phyloP scores from a whole-genome alignment of 2,888 invertebrate species.

The Drosophila dives region DNA sequence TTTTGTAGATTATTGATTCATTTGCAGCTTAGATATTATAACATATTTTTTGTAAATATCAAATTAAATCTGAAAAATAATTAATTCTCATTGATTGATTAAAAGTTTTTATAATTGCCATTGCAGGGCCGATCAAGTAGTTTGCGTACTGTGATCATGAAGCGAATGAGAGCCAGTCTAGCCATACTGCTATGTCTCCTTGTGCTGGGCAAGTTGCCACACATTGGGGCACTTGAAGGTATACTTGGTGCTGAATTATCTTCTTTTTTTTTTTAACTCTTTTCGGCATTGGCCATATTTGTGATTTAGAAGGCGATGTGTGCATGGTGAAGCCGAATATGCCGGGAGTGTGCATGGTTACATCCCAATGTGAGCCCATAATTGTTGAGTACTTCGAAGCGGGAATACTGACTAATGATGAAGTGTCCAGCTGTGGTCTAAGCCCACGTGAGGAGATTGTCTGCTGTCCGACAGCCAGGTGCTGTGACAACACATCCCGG shows the following conservation, averaged over 20 bases:
- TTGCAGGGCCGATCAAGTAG: neutral
- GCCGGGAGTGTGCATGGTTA: constrained; percentile 64
- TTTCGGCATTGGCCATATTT: neutral
- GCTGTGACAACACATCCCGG: constrained; percentile 44
- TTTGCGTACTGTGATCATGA: constrained; percentile 10
- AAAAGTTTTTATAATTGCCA: neutral
- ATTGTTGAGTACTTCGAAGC: constrained; percentile 51
- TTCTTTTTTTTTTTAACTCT: no score
- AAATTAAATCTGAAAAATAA: no score
- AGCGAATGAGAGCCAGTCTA: constrained; percentile 2
- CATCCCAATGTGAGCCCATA: constrained; percentile 59
- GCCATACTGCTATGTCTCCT: constrained; percentile 17
- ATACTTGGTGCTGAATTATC: neutral
- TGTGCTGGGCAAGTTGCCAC: constrained; percentile 10
- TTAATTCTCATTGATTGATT: neutral
- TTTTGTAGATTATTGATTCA: neutral
- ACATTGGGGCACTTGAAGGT: constrained; percentile 42
- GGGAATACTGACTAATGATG: constrained; percentile 36
- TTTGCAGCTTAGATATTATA: neutral
- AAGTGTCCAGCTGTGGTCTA: constrained; percentile 75
- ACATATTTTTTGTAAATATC: no score
- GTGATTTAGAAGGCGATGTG: constrained; percentile 53
- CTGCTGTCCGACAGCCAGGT: constrained; percentile 72
- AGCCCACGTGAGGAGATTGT: constrained; percentile 66
- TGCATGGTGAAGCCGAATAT: constrained; percentile 42